Conservation (phyloP, 1,140 invertebrate species). For the Chymomyza costata region DNA sequence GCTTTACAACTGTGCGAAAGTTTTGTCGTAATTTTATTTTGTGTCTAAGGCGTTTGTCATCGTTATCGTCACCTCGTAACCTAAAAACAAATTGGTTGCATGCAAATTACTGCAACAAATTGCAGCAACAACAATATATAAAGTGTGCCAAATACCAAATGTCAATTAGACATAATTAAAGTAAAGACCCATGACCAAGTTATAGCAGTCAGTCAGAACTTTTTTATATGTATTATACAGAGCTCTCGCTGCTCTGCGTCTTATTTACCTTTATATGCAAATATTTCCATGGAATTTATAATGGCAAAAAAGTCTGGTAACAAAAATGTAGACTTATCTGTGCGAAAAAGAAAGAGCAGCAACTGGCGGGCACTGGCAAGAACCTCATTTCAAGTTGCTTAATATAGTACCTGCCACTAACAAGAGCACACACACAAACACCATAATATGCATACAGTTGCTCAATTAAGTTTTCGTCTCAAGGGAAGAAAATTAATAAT, state of each 20-base stretch:
- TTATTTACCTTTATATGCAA: constrained; percentile 66
- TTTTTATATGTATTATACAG: not conserved
- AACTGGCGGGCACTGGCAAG: constrained; percentile 15
- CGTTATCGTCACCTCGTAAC: constrained; percentile 58
- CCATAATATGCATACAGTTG: too few relatives aligned
- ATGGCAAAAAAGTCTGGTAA: constrained; percentile 45
- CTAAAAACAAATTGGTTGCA: constrained; percentile 43
- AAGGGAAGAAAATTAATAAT: too few relatives aligned
- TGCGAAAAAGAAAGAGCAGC: constrained; percentile 34
- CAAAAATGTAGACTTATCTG: constrained; percentile 51
- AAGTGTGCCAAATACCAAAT: constrained; percentile 29
- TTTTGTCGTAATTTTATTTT: constrained; percentile 15
- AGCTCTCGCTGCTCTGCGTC: constrained; percentile 16
- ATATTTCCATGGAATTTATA: constrained; percentile 64
- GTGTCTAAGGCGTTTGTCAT: too few relatives aligned
- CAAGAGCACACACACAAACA: constrained; percentile 37
- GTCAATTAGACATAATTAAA: constrained; percentile 33
- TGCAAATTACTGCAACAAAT: constrained; percentile 34
- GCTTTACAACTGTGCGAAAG: constrained; percentile 13
- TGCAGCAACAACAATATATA: constrained; percentile 12
- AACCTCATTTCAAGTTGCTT: constrained; percentile 54
- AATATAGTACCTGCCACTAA: constrained; percentile 49
- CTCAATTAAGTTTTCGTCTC: too few relatives aligned
- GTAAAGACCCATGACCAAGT: constrained; percentile 32
- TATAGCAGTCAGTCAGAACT: constrained; percentile 4